These are phyloP conservation scores for Bibio marci DNA, from an alignment of 2,888 invertebrate species.

Conservation along the genomic window DNA sequence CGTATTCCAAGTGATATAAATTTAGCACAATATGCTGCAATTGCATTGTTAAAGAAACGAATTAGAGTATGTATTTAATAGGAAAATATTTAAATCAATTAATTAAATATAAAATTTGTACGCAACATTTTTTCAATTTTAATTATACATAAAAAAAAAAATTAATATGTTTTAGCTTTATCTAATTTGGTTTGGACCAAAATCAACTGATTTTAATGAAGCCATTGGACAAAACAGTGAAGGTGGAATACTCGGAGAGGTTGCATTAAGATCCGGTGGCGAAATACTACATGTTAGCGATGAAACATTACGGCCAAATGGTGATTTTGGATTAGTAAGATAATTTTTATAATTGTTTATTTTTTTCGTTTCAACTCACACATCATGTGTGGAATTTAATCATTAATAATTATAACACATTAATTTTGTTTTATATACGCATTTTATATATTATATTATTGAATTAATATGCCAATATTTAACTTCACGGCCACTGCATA, in stretches of 20 bases:
- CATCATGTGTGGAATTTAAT: too few relatives aligned
- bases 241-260: slow-evolving; percentile 29
- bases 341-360: not conserved
- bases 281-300: slow-evolving; percentile 28
- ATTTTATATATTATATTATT: not conserved
- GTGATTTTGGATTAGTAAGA: slow-evolving; percentile 21
- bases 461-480: not conserved
- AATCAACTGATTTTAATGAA: slow-evolving; percentile 25
- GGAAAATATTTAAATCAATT: not conserved
- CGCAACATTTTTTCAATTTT: not conserved
- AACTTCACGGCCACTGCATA: too few relatives aligned
- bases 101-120: slow-evolving; percentile 1
- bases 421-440: too few relatives aligned
- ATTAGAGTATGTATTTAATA: slow-evolving; percentile 23
- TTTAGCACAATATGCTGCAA: slow-evolving; percentile 29
- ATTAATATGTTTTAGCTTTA: slow-evolving; percentile 22
- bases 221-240: slow-evolving; percentile 20
- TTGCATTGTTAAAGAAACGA: slow-evolving; percentile 28
- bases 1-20: slow-evolving; percentile 35
- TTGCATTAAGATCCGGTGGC: slow-evolving; percentile 30
- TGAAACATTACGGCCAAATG: slow-evolving; percentile 23
- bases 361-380: too few relatives aligned
- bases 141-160: not conserved
- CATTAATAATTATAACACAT: too few relatives aligned
- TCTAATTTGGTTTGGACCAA: slow-evolving; percentile 31